These are phyloP conservation scores for Lepidurus couesii DNA, from an alignment of 1,140 invertebrate species.

Conservation along the genomic window DNA sequence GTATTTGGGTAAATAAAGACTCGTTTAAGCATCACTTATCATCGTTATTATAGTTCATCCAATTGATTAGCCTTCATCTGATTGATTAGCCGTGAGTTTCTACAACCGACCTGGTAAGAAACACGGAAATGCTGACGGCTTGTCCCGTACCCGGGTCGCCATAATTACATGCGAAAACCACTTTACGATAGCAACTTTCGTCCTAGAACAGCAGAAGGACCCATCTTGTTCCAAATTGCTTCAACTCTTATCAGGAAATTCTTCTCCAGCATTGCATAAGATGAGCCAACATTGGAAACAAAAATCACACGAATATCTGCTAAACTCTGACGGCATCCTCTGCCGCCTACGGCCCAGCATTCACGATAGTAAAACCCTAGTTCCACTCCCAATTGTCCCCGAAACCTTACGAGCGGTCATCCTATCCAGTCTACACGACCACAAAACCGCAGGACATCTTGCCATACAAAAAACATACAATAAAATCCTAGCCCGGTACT, in stretches of 20 bases:
- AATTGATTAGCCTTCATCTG: too few species aligned
- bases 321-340: background rate
- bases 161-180: background rate
- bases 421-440: background rate
- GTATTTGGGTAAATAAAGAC: too few species aligned
- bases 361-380: background rate
- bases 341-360: background rate
- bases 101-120: too few species aligned
- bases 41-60: too few species aligned
- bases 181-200: background rate
- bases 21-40: too few species aligned
- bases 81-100: too few species aligned
- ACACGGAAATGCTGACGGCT: too few species aligned
- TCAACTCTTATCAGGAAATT: background rate
- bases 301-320: background rate
- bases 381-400: background rate
- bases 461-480: background rate
- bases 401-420: background rate
- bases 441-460: background rate
- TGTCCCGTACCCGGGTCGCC: too few species aligned
- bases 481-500: constrained; percentile 2
- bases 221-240: background rate
- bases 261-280: background rate
- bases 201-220: background rate
- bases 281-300: background rate